Percentiles rank a stretch among this genome's conserved stretches.
phyloP scores from a whole-genome alignment of 2,113 vertebrate species.

The Actinemys pallida region DNA sequence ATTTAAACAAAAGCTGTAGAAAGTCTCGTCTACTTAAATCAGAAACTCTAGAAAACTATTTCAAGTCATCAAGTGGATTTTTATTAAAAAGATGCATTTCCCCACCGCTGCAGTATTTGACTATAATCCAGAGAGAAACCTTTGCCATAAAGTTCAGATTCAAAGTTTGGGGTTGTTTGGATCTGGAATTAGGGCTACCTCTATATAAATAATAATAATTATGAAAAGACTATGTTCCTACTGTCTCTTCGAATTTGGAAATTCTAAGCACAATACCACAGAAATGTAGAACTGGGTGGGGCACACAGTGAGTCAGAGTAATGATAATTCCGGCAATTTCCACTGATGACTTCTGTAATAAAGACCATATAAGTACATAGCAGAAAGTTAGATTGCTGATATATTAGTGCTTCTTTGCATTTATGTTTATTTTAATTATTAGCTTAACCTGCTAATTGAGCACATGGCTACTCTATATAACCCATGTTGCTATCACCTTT shows the following conservation, averaged over 20 bases:
- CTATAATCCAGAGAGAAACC: not conserved
- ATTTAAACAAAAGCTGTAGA: not conserved
- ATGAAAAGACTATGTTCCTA: conserved; percentile 31
- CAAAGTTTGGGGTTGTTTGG: not conserved
- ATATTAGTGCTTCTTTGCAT: not conserved
- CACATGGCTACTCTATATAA: not conserved
- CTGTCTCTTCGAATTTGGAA: not conserved
- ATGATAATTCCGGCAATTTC: not conserved
- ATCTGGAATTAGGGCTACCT: not conserved
- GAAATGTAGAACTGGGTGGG: conserved; percentile 38
- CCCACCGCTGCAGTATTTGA: not conserved
- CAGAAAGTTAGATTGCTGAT: not conserved
- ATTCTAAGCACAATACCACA: not conserved
- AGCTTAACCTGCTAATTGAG: not conserved
- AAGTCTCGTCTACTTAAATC: not conserved
- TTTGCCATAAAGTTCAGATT: not conserved
- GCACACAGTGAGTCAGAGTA: conserved; percentile 33
- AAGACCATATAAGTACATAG: not conserved
- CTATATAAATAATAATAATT: not conserved
- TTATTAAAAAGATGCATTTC: not conserved
- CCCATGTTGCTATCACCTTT: not conserved
- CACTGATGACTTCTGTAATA: not conserved
- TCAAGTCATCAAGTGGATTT: not conserved
- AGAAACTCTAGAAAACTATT: not conserved
- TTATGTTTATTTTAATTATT: not conserved